Evolutionary conservation across 2,888 invertebrate genomes (phyloP).

Genomic region (Leptinotarsa haldemani): DNA sequence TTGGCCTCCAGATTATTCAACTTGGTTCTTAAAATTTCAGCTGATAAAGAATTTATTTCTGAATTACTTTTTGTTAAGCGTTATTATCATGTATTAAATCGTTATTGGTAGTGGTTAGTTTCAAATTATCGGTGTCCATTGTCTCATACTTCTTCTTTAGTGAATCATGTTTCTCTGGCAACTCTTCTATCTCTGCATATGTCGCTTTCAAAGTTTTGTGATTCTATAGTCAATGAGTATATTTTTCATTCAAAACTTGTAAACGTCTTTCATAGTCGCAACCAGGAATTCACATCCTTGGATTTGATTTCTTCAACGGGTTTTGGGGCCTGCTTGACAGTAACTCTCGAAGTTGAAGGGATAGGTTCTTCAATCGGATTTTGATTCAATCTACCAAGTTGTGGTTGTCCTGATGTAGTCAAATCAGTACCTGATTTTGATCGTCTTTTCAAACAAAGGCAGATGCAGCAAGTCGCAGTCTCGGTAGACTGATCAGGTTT

Average conservation of each 20-base stretch:
- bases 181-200: constrained; percentile 30
- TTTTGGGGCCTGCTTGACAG: constrained; percentile 30
- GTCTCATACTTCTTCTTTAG: constrained; percentile 28
- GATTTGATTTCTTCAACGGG: constrained; percentile 42
- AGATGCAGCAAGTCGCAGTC: not conserved
- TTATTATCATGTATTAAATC: constrained; percentile 23
- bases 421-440: constrained; percentile 46
- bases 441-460: constrained; percentile 22
- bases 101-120: constrained; percentile 15
- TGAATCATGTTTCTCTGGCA: constrained; percentile 30
- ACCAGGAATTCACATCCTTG: constrained; percentile 50
- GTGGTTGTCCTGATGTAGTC: constrained; percentile 8
- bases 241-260: constrained; percentile 72
- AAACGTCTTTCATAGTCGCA: constrained; percentile 70
- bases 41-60: constrained; percentile 27
- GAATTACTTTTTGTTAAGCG: constrained; percentile 3
- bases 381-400: not conserved
- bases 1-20: constrained; percentile 53
- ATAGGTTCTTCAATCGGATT: constrained; percentile 23
- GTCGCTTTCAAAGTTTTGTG: constrained; percentile 67
- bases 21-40: constrained; percentile 24
- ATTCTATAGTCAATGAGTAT: constrained; percentile 69
- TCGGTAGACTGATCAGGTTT: constrained; percentile 1
- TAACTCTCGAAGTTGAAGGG: constrained; percentile 23
- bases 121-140: constrained; percentile 28